These are phyloP conservation scores for Florisuga fusca DNA, from an alignment of 2,797 vertebrate species.

Conservation along the genomic window DNA sequence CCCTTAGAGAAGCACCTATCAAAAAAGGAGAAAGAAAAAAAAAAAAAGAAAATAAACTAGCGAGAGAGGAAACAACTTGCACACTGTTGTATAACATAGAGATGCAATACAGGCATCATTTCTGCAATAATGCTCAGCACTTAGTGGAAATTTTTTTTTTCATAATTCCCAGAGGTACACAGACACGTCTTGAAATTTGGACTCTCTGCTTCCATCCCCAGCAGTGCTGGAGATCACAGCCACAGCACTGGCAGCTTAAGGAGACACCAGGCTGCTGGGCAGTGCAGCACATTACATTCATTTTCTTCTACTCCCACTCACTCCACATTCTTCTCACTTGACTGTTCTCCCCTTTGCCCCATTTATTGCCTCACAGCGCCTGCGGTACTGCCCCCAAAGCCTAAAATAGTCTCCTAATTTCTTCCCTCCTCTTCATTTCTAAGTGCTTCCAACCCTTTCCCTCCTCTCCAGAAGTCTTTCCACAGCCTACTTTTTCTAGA, in stretches of 20 bases:
- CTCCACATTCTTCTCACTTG: slow-evolving; percentile 68
- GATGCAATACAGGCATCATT: not conserved
- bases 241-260: slow-evolving; percentile 5
- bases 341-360: slow-evolving; percentile 68
- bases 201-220: not conserved
- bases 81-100: not conserved
- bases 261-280: slow-evolving; percentile 1
- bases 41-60: not conserved
- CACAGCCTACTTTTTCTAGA: not conserved
- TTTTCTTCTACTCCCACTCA: slow-evolving; percentile 72
- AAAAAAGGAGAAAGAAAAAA: not conserved
- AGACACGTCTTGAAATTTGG: not conserved
- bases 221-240: not conserved
- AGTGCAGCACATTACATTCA: slow-evolving; percentile 29
- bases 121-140: not conserved
- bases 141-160: not conserved
- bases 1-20: not conserved
- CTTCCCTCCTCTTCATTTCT: not conserved
- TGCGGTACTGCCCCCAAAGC: slow-evolving; percentile 17
- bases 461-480: not conserved
- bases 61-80: not conserved
- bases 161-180: not conserved
- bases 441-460: not conserved
- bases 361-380: slow-evolving; percentile 53
- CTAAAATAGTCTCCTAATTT: slow-evolving; percentile 31